Percentiles rank a stretch among this genome's conserved stretches.
These are phyloP conservation scores for Nylanderia fulva DNA, from an alignment of 1,140 invertebrate genomes.

Conservation along the genomic window DNA sequence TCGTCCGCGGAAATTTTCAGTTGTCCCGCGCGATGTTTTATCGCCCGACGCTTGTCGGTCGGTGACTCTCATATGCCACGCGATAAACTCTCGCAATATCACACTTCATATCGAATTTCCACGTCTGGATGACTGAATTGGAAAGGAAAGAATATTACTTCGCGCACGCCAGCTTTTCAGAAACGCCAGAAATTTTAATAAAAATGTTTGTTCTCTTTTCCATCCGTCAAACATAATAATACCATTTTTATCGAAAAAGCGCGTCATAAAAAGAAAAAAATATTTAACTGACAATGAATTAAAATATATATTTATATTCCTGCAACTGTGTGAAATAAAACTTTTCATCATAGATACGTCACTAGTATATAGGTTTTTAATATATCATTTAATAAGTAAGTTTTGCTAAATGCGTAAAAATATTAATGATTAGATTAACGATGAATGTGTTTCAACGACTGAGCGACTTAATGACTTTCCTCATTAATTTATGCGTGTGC, in stretches of 20 bases:
- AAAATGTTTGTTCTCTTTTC: conserved; percentile 7
- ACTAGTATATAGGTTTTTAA: conserved; percentile 13
- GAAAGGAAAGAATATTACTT: not conserved
- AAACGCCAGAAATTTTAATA: conserved; percentile 5
- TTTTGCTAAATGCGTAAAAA: not conserved
- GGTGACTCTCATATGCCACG: not conserved
- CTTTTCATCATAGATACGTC: not conserved
- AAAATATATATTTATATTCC: not conserved
- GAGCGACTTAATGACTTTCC: not conserved
- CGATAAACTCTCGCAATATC: conserved; percentile 24
- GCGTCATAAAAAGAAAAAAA: not conserved
- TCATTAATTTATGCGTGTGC: conserved; percentile 29
- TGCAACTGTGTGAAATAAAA: not conserved
- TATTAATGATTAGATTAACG: not conserved
- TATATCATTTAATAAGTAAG: not conserved
- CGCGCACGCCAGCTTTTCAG: not conserved
- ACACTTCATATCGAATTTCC: conserved; percentile 29
- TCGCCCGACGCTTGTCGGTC: conserved; percentile 4
- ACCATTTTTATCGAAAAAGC: conserved; percentile 4
- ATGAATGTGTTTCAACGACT: conserved; percentile 8
- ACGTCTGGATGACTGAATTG: not conserved
- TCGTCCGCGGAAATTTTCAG: conserved; percentile 6
- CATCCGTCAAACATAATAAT: not conserved
- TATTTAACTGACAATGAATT: not conserved
- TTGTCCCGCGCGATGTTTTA: conserved; percentile 1